These are phyloP conservation scores for Zonitis immaculata DNA, from an alignment of 2,888 invertebrate species.

Conservation along the genomic window DNA sequence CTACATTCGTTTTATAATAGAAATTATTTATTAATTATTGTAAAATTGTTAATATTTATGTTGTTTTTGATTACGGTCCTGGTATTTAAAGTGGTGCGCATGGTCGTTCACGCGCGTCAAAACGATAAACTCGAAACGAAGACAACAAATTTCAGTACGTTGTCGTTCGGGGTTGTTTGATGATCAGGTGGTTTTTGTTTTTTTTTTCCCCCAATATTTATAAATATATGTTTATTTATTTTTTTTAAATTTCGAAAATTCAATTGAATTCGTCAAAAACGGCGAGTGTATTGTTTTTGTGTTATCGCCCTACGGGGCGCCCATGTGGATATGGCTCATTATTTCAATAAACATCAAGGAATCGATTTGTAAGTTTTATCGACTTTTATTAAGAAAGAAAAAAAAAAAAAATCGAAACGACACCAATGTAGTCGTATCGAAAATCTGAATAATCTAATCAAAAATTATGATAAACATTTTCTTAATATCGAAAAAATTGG, in stretches of 20 bases:
- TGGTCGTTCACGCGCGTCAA: background rate
- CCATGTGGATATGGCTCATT: slow-evolving; percentile 42
- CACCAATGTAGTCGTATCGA: too few relatives aligned
- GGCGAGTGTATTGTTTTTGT: slow-evolving; percentile 37
- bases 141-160: background rate
- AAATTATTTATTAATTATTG: too few relatives aligned
- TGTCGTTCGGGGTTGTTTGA: background rate
- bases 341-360: slow-evolving; percentile 30
- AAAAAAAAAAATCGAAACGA: too few relatives aligned
- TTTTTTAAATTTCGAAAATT: background rate
- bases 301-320: slow-evolving; percentile 38
- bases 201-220: too few relatives aligned
- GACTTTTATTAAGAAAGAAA: background rate
- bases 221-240: too few relatives aligned
- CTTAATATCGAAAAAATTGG: background rate
- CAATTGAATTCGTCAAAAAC: slow-evolving; percentile 23
- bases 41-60: too few relatives aligned
- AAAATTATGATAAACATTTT: too few relatives aligned
- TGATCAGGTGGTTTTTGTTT: background rate
- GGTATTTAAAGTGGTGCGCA: background rate
- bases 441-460: too few relatives aligned
- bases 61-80: too few relatives aligned
- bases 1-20: too few relatives aligned
- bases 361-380: slow-evolving; percentile 34
- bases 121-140: background rate